phyloP scores from a whole-genome alignment of 2,113 vertebrate genomes.

The Pampusana beccarii region DNA sequence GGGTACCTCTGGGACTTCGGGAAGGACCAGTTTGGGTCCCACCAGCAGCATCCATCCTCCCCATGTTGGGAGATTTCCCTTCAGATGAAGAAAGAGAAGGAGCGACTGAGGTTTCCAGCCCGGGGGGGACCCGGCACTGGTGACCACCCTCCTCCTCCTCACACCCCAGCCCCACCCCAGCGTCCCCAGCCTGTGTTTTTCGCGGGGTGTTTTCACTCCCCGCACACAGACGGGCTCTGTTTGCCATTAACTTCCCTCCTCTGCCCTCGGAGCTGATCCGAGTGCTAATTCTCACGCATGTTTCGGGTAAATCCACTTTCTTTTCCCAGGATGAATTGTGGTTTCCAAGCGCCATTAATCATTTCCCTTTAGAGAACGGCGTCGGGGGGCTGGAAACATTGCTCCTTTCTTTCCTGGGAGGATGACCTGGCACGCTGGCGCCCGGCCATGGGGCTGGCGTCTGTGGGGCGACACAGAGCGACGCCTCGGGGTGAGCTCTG shows the following conservation, averaged over 20 bases:
- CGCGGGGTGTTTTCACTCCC: background rate
- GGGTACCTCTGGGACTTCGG: background rate
- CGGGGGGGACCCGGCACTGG: background rate
- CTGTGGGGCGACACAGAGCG: background rate
- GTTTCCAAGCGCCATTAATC: conserved; percentile 68
- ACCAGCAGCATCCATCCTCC: background rate
- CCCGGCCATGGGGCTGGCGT: conserved; percentile 46
- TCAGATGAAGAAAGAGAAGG: background rate
- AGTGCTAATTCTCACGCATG: conserved; percentile 55
- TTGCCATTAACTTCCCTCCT: conserved; percentile 24
- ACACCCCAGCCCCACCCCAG: background rate
- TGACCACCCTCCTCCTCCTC: background rate
- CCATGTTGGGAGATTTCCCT: too few species aligned
- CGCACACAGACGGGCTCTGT: conserved; percentile 20
- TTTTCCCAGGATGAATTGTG: conserved; percentile 54
- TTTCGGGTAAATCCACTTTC: conserved; percentile 60
- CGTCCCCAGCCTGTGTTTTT: background rate
- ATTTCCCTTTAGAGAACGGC: conserved; percentile 66
- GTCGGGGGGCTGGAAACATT: conserved; percentile 58
- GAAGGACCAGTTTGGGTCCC: background rate
- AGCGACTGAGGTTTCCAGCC: background rate
- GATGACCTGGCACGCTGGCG: conserved; percentile 65
- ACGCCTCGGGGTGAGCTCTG: background rate
- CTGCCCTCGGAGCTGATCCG: conserved; percentile 10
- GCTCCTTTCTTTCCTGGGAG: conserved; percentile 63